Evolutionary conservation across 2,888 invertebrate species (phyloP), one percentile per base, ranked within the genome.

Genomic region (Drosophila gaucha): DNA sequence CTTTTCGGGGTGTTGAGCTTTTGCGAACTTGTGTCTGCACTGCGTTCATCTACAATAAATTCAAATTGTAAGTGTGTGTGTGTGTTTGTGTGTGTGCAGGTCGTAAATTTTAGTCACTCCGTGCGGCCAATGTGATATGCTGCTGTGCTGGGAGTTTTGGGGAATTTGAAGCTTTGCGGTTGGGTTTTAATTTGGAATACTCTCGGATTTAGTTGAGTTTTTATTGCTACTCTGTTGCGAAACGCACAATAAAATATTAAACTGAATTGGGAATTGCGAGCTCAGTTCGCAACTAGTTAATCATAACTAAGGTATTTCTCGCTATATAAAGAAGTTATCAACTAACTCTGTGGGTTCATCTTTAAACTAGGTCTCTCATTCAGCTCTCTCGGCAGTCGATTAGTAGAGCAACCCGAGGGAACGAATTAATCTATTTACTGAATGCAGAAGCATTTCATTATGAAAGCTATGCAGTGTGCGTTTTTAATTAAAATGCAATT

Each of bases 401-500:
- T 41, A 41, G 24, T 9, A 0, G 24, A 31, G 31, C 5, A 1
- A 20, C 14, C 54, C 22, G 35, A 38, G 43, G 64, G 44, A 60
- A 52, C 41, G 56, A 60, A 65, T 74, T 70, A 64, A 67, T 62
- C 50, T 59, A 54, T 52, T 58, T 35, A 59, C 24, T 14, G 14
- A 41, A 24, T 47, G 46, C 51, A 47, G 24, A 20, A 30, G 52
- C 44, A 71, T 64, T 73, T 63, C 49, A 58, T 72, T 58, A 70
- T 58, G 60, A 44, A 64, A 67, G 60, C 70, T 67, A 56, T 71
- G 74, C 68, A 46, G 56, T 54, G 54, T 68, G 65, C 57, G 60
- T 55, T 77, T n/a, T 77, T 77, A 77, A 77, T 77, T 74, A 77
- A 74, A 72, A 41, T 67, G 57, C 39, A 71, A 59, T 73, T 62